These are phyloP conservation scores for Trissonchulus latispiculum DNA, from an alignment of 2,888 invertebrate genomes.

Conservation along the genomic window DNA sequence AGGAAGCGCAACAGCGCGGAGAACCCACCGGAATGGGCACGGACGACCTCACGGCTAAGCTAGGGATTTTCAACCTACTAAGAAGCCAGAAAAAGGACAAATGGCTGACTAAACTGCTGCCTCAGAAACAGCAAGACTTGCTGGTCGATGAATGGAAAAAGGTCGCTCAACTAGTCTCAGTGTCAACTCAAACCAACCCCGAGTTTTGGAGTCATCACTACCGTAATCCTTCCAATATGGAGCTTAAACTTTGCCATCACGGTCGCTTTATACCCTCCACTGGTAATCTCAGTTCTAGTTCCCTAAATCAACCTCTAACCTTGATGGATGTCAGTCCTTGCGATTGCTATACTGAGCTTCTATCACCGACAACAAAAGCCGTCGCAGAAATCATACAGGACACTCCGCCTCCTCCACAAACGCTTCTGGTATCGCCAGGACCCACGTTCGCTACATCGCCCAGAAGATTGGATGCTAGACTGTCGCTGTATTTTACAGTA, in stretches of 20 bases:
- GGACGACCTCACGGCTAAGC: neutral
- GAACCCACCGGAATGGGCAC: slow-evolving; percentile 2
- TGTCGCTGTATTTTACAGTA: neutral
- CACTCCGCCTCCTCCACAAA: too few species aligned
- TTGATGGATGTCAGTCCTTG: neutral
- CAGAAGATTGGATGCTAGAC: neutral
- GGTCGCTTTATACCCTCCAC: neutral
- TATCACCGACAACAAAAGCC: too few species aligned
- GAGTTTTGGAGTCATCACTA: neutral
- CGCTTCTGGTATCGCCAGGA: neutral
- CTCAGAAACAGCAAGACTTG: neutral
- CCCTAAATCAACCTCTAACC: neutral
- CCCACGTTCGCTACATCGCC: neutral
- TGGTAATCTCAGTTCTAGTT: neutral
- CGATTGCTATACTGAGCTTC: neutral
- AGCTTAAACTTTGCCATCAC: neutral
- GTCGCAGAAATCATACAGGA: too few species aligned
- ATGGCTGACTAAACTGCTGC: slow-evolving; percentile 9
- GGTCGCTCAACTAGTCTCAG: neutral
- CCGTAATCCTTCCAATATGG: neutral
- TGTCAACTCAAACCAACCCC: neutral
- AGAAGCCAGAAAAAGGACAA: neutral
- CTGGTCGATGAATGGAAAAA: slow-evolving; percentile 6
- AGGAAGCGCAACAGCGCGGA: slow-evolving; percentile 8
- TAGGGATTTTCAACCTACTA: neutral